phyloP scores from a whole-genome alignment of 2,888 invertebrate genomes.

The Athetis lepigone region DNA sequence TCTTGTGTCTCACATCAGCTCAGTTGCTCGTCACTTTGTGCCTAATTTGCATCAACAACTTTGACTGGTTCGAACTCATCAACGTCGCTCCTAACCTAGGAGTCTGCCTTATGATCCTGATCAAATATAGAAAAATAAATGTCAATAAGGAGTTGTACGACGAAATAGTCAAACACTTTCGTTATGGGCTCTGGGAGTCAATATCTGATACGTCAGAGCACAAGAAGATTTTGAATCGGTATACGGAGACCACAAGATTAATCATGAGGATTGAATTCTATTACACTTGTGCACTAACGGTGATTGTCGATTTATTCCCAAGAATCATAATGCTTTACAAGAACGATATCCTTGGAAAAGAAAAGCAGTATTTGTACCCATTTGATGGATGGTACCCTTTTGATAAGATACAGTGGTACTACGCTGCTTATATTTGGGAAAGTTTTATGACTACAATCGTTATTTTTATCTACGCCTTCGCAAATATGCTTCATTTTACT shows the following conservation, averaged over 20 bases:
- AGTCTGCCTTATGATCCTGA: slow-evolving; percentile 75
- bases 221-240: slow-evolving; percentile 68
- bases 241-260: slow-evolving; percentile 66
- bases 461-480: slow-evolving; percentile 73
- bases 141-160: slow-evolving; percentile 72
- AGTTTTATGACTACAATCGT: slow-evolving; percentile 79
- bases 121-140: slow-evolving; percentile 77
- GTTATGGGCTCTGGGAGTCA: slow-evolving; percentile 73
- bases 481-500: slow-evolving; percentile 76
- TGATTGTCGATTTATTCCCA: slow-evolving; percentile 77
- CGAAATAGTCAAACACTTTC: slow-evolving; percentile 75
- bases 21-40: slow-evolving; percentile 75
- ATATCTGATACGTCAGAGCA: slow-evolving; percentile 69
- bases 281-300: slow-evolving; percentile 70
- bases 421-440: slow-evolving; percentile 80
- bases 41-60: slow-evolving; percentile 69
- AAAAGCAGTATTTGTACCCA: slow-evolving; percentile 75
- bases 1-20: slow-evolving; percentile 70
- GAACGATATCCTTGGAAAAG: slow-evolving; percentile 67
- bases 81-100: slow-evolving; percentile 83
- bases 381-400: slow-evolving; percentile 86
- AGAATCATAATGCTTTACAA: slow-evolving; percentile 80
- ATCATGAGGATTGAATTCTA: slow-evolving; percentile 75
- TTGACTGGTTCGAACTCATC: slow-evolving; percentile 75
- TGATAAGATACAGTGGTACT: slow-evolving; percentile 81